Conservation (phyloP, 1,140 invertebrate species). For the Brachionus calyciflorus region DNA sequence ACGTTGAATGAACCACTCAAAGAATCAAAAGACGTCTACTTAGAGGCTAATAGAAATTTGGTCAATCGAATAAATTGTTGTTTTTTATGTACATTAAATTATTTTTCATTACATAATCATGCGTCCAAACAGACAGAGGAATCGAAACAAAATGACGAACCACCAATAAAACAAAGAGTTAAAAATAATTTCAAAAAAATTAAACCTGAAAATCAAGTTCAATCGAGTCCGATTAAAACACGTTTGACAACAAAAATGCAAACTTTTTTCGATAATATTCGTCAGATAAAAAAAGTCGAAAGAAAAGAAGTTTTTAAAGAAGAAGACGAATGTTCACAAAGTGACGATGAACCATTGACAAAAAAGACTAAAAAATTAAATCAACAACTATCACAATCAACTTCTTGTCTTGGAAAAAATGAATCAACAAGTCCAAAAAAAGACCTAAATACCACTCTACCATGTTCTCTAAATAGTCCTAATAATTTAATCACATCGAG, state of each 20-base stretch:
- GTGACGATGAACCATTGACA: not conserved
- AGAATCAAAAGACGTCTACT: not conserved
- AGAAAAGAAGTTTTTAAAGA: not conserved
- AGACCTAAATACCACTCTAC: conserved; percentile 2
- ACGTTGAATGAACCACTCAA: not conserved
- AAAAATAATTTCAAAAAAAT: not conserved
- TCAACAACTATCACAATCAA: conserved; percentile 2
- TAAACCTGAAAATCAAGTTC: not conserved
- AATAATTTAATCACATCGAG: too few species aligned
- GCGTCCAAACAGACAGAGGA: not conserved
- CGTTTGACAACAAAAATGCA: not conserved
- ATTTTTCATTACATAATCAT: not conserved
- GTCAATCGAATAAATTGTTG: not conserved
- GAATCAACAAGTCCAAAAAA: not conserved
- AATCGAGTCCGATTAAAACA: conserved; percentile 9
- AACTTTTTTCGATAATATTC: not conserved
- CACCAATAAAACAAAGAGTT: not conserved
- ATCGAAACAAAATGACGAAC: not conserved
- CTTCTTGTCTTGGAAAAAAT: not conserved
- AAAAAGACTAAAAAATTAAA: conserved; percentile 1
- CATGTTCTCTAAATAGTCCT: not conserved
- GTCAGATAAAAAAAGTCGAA: not conserved
- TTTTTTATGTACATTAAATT: conserved; percentile 16
- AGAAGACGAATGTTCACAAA: not conserved
- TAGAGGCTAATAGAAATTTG: conserved; percentile 11